Conservation (phyloP, 2,113 vertebrate species). For the Serinus canaria region DNA sequence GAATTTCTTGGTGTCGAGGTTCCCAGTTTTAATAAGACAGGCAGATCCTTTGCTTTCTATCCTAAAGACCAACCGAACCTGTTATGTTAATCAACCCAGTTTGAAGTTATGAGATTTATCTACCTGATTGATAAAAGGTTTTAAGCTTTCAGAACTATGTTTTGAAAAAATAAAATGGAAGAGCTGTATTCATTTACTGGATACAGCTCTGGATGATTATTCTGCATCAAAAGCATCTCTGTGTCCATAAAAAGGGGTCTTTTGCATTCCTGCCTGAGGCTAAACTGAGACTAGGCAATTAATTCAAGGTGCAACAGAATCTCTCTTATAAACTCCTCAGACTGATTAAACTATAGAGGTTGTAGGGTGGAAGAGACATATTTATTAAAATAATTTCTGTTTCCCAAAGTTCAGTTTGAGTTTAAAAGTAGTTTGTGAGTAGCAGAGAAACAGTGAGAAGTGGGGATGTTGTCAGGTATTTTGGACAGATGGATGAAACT, state of each 20-base stretch:
- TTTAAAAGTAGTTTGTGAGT: not conserved
- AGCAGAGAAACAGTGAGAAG: not conserved
- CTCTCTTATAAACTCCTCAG: not conserved
- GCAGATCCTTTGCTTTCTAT: not conserved
- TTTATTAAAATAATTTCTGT: not conserved
- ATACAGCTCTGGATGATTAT: not conserved
- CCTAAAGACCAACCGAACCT: not conserved
- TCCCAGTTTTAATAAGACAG: not conserved
- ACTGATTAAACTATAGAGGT: not conserved
- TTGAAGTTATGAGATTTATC: not conserved
- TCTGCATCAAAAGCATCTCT: not conserved
- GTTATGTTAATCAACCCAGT: not conserved
- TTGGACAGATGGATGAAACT: not conserved
- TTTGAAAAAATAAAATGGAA: not conserved
- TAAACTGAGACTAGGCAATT: not conserved
- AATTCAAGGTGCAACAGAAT: not conserved
- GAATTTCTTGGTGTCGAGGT: not conserved
- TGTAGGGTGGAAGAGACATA: not conserved
- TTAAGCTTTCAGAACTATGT: not conserved
- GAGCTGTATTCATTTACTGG: not conserved
- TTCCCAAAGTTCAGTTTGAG: not conserved
- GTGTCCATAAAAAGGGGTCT: not conserved
- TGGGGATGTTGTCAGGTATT: not conserved
- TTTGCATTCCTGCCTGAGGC: not conserved
- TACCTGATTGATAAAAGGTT: not conserved